phyloP scores from a whole-genome alignment of 2,113 vertebrate genomes.

The Hyperopisus bebe region DNA sequence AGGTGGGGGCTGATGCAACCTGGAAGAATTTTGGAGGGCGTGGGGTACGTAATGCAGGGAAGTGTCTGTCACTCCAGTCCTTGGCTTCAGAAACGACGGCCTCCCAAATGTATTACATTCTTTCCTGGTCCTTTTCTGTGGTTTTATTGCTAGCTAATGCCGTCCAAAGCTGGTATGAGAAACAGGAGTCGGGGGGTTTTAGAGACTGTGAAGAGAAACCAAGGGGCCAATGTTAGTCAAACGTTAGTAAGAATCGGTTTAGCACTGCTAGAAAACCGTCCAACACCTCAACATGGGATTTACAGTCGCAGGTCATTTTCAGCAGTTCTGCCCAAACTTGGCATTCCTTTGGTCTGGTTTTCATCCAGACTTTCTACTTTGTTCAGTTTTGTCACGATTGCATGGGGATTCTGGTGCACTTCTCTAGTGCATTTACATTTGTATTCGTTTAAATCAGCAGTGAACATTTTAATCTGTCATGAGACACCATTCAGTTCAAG shows the following conservation, averaged over 20 bases:
- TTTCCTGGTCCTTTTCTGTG: background rate
- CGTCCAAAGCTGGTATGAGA: background rate
- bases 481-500: background rate
- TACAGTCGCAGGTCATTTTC: background rate
- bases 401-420: background rate
- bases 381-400: background rate
- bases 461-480: background rate
- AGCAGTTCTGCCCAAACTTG: background rate
- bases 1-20: background rate
- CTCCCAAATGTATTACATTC: background rate
- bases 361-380: background rate
- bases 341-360: background rate
- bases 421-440: background rate
- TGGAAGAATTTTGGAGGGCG: background rate
- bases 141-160: background rate
- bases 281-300: background rate
- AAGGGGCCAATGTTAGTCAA: background rate
- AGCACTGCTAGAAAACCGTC: background rate
- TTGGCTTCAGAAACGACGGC: background rate
- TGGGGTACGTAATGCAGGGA: background rate
- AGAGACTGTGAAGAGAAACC: background rate
- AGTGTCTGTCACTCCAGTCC: background rate
- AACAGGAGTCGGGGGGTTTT: background rate
- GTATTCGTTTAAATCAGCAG: background rate
- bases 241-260: background rate